Percentiles rank a stretch among this genome's conserved stretches.
Evolutionary conservation across 2,888 invertebrate species (phyloP).

Genomic region (Phaonia tiefii): DNA sequence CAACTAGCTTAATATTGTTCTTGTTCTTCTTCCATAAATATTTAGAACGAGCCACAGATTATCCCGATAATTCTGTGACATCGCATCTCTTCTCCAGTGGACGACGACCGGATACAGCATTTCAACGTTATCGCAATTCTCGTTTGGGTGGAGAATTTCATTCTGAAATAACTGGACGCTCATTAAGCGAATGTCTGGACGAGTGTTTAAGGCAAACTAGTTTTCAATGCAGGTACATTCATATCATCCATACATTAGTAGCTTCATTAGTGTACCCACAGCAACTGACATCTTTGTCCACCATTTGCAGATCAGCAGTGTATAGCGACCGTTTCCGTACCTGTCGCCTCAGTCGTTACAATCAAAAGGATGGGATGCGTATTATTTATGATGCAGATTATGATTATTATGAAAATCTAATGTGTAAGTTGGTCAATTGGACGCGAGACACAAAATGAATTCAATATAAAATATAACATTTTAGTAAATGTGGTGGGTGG

Average conservation of each 20-base stretch:
- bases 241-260: background rate
- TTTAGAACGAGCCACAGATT: constrained; percentile 92
- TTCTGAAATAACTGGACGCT: constrained; percentile 93
- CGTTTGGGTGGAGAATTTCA: constrained; percentile 93
- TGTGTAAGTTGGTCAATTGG: constrained; percentile 90
- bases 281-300: background rate
- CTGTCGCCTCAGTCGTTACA: constrained; percentile 91
- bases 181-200: constrained; percentile 93
- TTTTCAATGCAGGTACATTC: constrained; percentile 86
- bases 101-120: constrained; percentile 92
- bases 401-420: constrained; percentile 95
- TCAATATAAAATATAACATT: background rate
- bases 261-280: constrained; percentile 5
- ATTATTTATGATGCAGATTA: constrained; percentile 95
- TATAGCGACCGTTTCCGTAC: constrained; percentile 93
- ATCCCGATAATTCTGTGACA: constrained; percentile 92
- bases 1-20: background rate
- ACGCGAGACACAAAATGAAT: no score
- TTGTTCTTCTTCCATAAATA: background rate
- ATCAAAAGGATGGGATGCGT: constrained; percentile 92
- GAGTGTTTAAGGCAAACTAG: constrained; percentile 94
- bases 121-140: constrained; percentile 90
- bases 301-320: constrained; percentile 86
- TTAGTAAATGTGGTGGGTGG: constrained; percentile 81
- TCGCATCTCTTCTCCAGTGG: constrained; percentile 92